Evolutionary conservation across 1,140 invertebrate genomes (phyloP).

Genomic region (Halesus radiatus): DNA sequence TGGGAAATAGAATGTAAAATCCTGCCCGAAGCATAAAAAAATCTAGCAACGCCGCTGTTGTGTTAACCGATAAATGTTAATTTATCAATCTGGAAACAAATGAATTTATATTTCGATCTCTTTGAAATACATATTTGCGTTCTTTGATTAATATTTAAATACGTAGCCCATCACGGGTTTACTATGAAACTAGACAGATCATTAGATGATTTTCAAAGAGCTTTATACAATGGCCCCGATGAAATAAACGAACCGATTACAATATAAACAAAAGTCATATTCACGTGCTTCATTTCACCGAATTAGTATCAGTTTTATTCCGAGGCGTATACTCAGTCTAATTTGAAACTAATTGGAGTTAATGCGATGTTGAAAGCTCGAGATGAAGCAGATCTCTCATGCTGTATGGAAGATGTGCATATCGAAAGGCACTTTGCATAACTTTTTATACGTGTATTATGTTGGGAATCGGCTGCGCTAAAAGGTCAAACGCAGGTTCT

Average conservation of each 20-base stretch:
- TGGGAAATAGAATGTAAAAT: no score
- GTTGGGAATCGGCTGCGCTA: not conserved
- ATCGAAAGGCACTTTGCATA: slow-evolving; percentile 45
- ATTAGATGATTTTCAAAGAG: not conserved
- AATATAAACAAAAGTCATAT: slow-evolving; percentile 7
- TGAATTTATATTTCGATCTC: not conserved
- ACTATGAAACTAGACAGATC: not conserved
- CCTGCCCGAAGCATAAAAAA: no score
- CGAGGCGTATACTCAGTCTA: slow-evolving; percentile 43
- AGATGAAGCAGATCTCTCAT: slow-evolving; percentile 21
- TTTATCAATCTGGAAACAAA: not conserved
- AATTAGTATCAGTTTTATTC: slow-evolving; percentile 39
- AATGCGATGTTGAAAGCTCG: slow-evolving; percentile 49
- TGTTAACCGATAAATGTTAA: no score
- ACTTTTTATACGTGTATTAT: not conserved
- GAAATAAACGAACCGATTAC: not conserved
- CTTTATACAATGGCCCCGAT: not conserved
- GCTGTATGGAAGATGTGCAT: slow-evolving; percentile 26
- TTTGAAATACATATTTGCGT: slow-evolving; percentile 3
- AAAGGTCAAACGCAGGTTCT: not conserved
- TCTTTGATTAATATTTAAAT: slow-evolving; percentile 8
- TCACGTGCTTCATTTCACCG: slow-evolving; percentile 20
- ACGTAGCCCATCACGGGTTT: not conserved
- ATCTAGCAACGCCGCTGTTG: no score
- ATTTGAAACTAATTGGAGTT: slow-evolving; percentile 54